phyloP scores from a whole-genome alignment of 1,140 invertebrate genomes.

The Amphibalanus amphitrite region DNA sequence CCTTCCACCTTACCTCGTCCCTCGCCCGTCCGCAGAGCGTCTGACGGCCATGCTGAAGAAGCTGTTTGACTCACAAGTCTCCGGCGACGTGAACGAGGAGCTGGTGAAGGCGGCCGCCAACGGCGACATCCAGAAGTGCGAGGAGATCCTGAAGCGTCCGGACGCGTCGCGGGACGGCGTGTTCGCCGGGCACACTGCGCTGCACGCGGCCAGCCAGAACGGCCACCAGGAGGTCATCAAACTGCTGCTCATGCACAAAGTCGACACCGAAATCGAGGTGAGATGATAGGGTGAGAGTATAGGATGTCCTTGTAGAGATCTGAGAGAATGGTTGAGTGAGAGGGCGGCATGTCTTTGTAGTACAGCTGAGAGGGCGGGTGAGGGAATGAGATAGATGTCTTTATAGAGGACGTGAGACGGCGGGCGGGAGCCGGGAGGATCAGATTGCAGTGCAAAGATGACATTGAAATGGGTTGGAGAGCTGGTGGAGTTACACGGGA shows the following conservation, averaged over 20 bases:
- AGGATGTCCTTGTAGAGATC: too few relatives aligned
- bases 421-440: too few relatives aligned
- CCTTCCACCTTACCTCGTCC: too few relatives aligned
- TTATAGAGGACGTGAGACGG: too few relatives aligned
- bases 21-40: constrained; percentile 40
- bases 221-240: constrained; percentile 90
- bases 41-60: constrained; percentile 83
- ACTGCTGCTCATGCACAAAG: constrained; percentile 61
- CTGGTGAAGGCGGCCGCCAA: constrained; percentile 93
- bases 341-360: too few relatives aligned
- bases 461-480: too few relatives aligned
- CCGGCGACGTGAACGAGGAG: constrained; percentile 88
- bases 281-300: background rate
- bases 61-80: constrained; percentile 85
- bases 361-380: too few relatives aligned
- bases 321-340: too few relatives aligned
- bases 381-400: too few relatives aligned
- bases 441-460: too few relatives aligned
- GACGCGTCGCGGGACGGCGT: constrained; percentile 67
- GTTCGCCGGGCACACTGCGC: constrained; percentile 83
- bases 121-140: constrained; percentile 76
- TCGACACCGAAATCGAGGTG: constrained; percentile 82
- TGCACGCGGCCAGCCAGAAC: constrained; percentile 89
- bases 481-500: too few relatives aligned
- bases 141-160: constrained; percentile 38